These are phyloP conservation scores for Mystacides longicornis DNA, from an alignment of 2,888 invertebrate genomes.

Conservation along the genomic window DNA sequence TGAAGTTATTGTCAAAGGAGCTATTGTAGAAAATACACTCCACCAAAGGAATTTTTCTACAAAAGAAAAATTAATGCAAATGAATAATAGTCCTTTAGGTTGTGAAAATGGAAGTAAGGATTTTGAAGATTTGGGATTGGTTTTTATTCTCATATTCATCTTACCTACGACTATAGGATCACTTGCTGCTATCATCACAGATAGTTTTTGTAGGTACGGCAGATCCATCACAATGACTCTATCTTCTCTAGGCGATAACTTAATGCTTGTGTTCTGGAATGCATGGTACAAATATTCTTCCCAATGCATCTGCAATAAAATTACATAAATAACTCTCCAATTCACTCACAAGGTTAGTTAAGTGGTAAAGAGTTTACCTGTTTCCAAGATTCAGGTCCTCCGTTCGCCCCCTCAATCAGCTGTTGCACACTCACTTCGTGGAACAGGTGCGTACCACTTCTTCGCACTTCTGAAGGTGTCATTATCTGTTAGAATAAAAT, in stretches of 20 bases:
- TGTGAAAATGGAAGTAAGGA: no score
- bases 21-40: slow-evolving; percentile 59
- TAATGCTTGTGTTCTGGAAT: slow-evolving; percentile 52
- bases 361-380: slow-evolving; percentile 34
- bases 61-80: no score
- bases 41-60: slow-evolving; percentile 66
- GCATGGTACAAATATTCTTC: slow-evolving; percentile 49
- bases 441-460: slow-evolving; percentile 55
- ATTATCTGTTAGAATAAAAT: slow-evolving; percentile 46
- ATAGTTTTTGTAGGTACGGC: slow-evolving; percentile 55
- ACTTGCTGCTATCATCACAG: slow-evolving; percentile 47
- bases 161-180: slow-evolving; percentile 50
- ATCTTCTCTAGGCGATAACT: slow-evolving; percentile 44
- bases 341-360: no score
- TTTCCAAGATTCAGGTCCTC: slow-evolving; percentile 46
- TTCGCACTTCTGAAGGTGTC: slow-evolving; percentile 55
- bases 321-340: no score
- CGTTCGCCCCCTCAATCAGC: slow-evolving; percentile 44
- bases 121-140: no score
- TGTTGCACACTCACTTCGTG: slow-evolving; percentile 55
- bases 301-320: slow-evolving; percentile 58
- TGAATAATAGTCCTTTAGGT: no score
- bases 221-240: slow-evolving; percentile 59
- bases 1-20: slow-evolving; percentile 50
- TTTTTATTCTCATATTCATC: no score